Base-by-base conservation (phyloP, 1,140 invertebrate genomes). In the Tetragonula clypearis region DNA sequence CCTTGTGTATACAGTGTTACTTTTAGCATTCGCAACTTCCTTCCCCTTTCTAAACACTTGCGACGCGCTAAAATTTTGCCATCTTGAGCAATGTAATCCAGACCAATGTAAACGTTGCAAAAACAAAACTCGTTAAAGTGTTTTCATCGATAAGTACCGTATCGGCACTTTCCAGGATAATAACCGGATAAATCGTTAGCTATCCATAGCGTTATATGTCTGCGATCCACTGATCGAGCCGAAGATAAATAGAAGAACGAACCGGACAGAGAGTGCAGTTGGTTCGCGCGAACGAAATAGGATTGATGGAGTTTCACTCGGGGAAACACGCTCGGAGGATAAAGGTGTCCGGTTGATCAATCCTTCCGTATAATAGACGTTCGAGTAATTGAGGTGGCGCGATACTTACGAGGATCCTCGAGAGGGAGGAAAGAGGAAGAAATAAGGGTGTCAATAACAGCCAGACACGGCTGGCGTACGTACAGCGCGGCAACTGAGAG, bases 391-490 rank as follows among this genome's bases (percentile, higher is more conserved):
- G 82, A 77, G 65, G 78, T 15, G 53, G 14, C 53, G 17, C 62
- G 79, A 53, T 65, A 35, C 72, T 19, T 35, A 56, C 23, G n/a
- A 17, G 53, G 81, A 21, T 49, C 21, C 21, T 23, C 15, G 66
- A 35, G 26, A 62, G 60, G 21, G 12, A 62, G 72, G 21, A 19
- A 6, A 12, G 68, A 68, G n/a, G 17, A 56, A 55, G 53, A 65
- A 79, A 73, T 56, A 73, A 72, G 58, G 82, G 82, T 84, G 68
- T 79, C 76, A 35, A 72, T 79, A 84, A 79, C 77, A 79, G 0
- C n/a, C 62, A 26, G n/a, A 23, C 62, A 5, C 26, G 15, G 65
- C 60, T 23, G 12, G 12, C n/a, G 60, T 62, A 11, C 41, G 11
- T 71, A 49, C 41, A 12, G 23, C 15, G 11, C 9, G 5, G 30